Conservation (phyloP, 1,140 invertebrate species). For the Mylabris phalerata region DNA sequence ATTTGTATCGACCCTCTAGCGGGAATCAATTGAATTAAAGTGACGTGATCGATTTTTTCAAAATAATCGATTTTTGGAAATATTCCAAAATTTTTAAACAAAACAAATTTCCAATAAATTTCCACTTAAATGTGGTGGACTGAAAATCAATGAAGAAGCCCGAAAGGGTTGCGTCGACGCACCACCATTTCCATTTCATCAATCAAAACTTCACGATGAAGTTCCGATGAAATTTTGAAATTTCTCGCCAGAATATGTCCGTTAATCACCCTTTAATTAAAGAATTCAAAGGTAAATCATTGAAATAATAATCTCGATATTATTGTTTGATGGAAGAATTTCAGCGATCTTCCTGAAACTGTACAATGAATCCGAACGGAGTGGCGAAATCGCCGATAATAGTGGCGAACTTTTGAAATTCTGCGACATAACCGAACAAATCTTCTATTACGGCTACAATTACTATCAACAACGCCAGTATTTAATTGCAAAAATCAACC, state of each 20-base stretch:
- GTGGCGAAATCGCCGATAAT: slow-evolving; percentile 31
- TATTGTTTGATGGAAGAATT: slow-evolving; percentile 14
- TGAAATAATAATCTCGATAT: background rate
- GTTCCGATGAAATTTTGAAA: too few species aligned
- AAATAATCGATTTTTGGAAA: too few species aligned
- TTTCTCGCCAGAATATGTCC: slow-evolving; percentile 38
- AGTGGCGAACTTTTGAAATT: slow-evolving; percentile 42
- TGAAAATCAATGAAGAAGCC: too few species aligned
- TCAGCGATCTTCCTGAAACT: slow-evolving; percentile 44
- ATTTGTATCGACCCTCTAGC: too few species aligned
- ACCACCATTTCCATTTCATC: too few species aligned
- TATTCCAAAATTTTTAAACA: too few species aligned
- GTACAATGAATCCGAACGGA: slow-evolving; percentile 19
- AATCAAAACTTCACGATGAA: too few species aligned
- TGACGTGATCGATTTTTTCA: too few species aligned
- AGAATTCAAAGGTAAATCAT: slow-evolving; percentile 48
- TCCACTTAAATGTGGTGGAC: too few species aligned
- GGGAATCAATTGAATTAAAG: too few species aligned
- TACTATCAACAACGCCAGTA: slow-evolving; percentile 37
- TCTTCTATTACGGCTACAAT: slow-evolving; percentile 45
- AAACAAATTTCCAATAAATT: too few species aligned
- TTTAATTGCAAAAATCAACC: slow-evolving; percentile 35
- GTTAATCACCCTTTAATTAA: slow-evolving; percentile 49
- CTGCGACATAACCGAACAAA: slow-evolving; percentile 46
- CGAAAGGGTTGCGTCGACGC: too few species aligned